Base-by-base conservation (phyloP, 2,797 vertebrate genomes). In the Toxotes lorentzi region DNA sequence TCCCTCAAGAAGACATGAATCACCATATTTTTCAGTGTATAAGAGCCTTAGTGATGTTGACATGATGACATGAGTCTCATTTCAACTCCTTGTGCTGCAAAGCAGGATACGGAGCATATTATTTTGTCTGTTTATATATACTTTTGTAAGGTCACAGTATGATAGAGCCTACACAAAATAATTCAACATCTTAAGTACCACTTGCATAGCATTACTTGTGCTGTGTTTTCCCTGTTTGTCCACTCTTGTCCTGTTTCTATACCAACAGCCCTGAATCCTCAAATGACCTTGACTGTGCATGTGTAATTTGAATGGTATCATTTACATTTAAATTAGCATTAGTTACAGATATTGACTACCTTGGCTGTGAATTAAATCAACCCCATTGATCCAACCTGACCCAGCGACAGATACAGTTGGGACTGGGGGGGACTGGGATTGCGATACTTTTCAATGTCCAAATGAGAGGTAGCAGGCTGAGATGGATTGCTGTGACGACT, bases 241-340 rank as follows among this genome's bases (percentile, higher is more conserved):
- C 23, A 41, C 48, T 12, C 17, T 24, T 35, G 17, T n/a, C 21
- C 8, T 27, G 51, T n/a, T 67, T 74, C 48, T 21, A 67, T 41
- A 62, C 30, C 38, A 70, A 11, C 24, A 47, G 32, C 0, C 35
- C n/a, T 50, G 63, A 60, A 48, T 62, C 65, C 69, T 72, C 45
- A 68, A 41, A 23, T 71, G 65, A 86, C 89, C 78, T 88, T 85
- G 76, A 53, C 76, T 40, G 24, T 53, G 14, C 32, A 54, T 6
- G 30, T 66, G 65, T 62, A 19, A 32, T 68, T 24, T 79, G 54
- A 51, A 62, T n/a, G 30, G 16, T 68, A 68, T 86, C 59, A 86
- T 81, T 89, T 79, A 72, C 81, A 89, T 86, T 63, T 81, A 84
- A 81, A 88, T 82, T 66, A 82, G 81, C 77, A 74, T 89, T 76